phyloP scores from a whole-genome alignment of 2,113 vertebrate genomes.

The Acinonyx jubatus region DNA sequence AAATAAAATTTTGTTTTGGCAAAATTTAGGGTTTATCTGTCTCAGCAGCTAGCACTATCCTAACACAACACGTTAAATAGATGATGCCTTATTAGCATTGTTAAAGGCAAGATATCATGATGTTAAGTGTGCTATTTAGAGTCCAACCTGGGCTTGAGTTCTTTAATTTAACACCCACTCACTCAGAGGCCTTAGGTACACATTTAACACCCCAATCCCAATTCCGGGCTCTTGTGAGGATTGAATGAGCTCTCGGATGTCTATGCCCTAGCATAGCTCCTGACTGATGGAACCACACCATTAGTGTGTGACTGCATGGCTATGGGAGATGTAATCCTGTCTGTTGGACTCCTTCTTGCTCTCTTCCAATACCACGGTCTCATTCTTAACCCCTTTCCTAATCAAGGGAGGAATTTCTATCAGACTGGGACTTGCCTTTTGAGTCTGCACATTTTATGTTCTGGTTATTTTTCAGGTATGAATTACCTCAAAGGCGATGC shows the following conservation, averaged over 20 bases:
- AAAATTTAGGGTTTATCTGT: not conserved
- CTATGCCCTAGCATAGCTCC: not conserved
- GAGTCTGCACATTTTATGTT: not conserved
- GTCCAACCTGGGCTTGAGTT: not conserved
- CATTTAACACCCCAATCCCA: not conserved
- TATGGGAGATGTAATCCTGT: not conserved
- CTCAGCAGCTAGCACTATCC: not conserved
- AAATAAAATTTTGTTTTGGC: constrained; percentile 1
- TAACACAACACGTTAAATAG: not conserved
- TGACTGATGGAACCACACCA: not conserved
- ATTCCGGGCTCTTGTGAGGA: not conserved
- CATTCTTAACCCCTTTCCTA: not conserved
- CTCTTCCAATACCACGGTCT: not conserved
- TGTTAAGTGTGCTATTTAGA: not conserved
- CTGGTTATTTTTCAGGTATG: not conserved
- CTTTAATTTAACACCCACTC: not conserved
- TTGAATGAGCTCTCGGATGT: not conserved
- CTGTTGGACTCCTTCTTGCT: not conserved
- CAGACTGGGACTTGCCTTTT: not conserved
- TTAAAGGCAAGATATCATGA: not conserved
- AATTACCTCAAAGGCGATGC: not conserved
- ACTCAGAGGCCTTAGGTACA: not conserved
- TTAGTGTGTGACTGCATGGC: not conserved
- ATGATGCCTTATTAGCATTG: not conserved
- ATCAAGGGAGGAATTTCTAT: not conserved